Evolutionary conservation across 1,140 invertebrate species (phyloP), one percentile per base, ranked within the genome.

Genomic region (Drosophila willistoni): DNA sequence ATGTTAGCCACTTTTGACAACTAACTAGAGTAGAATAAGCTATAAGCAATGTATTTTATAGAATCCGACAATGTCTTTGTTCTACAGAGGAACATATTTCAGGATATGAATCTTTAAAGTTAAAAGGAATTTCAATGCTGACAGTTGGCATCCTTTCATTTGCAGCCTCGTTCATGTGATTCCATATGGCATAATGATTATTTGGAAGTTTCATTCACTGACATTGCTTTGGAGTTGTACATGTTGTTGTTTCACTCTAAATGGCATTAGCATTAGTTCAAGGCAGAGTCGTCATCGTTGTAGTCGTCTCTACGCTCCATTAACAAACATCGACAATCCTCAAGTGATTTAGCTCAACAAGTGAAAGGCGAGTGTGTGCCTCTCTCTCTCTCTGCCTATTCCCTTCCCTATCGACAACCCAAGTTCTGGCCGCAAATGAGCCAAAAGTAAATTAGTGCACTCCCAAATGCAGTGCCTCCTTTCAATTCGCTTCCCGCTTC

Each of bases 361-460:
- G 81, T 84, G 61, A 42, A 75, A 39, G 64, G 66, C 64, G 13
- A 39, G 39, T 47, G 59, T 70, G 9, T 6, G 29, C 34, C 5
- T 44, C 34, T n/a, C n/a, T n/a, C 34, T 10, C 34, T 3, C 34
- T 36, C 34, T 36, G 12, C 34, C 6, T 44, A 41, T 44, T 25
- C 33, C 57, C 34, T 13, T 12, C 12, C 41, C 17, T 14, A 54
- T 51, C 29, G 29, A 7, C 29, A 29, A 54, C 64, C 64, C 47
- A 71, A 60, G 69, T 64, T 59, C 56, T 59, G 34, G 29, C 76
- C 72, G 41, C 42, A 70, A 55, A 68, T 71, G 54, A 70, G 66
- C 60, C 64, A 64, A 71, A 60, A 68, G 60, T 74, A 81, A 84
- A 87, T 77, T 83, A 87, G 65, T 64, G 63, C 76, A 81, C 25